Evolutionary conservation across 2,797 vertebrate genomes (phyloP), one percentile per base, ranked within the genome.

Genomic region (Mormyrus proboscirostris): DNA sequence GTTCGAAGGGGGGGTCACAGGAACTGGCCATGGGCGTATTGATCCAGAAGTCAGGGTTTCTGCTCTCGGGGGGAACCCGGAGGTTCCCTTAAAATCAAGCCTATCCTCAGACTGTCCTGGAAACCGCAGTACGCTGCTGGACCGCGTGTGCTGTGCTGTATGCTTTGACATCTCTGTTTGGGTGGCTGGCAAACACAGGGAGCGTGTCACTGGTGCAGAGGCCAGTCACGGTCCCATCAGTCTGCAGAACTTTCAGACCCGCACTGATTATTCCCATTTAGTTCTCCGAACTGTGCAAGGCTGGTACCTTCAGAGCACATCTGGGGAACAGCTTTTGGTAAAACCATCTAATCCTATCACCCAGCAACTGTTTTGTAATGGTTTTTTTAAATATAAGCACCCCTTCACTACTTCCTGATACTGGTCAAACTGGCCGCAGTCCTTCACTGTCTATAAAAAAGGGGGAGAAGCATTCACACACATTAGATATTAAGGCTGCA

Each of bases 1-100:
- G n/a, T 88, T 76, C 5, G 14, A 33, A 33, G 93, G 92, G 79
- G 79, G 86, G 93, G 93, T 95, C 94, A 95, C 91, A 93, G 95
- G 94, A 94, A 94, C 94, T 94, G 95, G 90, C 92, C 95, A 93
- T 59, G 76, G 92, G 92, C 94, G 92, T 93, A 95, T 93, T 94
- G 94, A 95, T 94, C 94, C 94, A 93, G 94, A 95, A 95, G 93
- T 93, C 93, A 93, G 94, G 93, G 92, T 93, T 93, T 94, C 93
- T 89, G 92, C 93, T 94, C 93, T 91, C 69, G 93, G 53, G 93
- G 94, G 94, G 93, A 94, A 93, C 93, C 94, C 92, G 93, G 93
- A 88, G 38, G 38, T 7, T 47, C 59, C 86, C 41, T 65, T 65
- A 59, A 65, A 41, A n/a, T 14, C 55, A 47, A 65, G 55, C 38